Evolutionary conservation across 2,797 vertebrate genomes (phyloP).

Genomic region (Pseudocheirus occidentalis): DNA sequence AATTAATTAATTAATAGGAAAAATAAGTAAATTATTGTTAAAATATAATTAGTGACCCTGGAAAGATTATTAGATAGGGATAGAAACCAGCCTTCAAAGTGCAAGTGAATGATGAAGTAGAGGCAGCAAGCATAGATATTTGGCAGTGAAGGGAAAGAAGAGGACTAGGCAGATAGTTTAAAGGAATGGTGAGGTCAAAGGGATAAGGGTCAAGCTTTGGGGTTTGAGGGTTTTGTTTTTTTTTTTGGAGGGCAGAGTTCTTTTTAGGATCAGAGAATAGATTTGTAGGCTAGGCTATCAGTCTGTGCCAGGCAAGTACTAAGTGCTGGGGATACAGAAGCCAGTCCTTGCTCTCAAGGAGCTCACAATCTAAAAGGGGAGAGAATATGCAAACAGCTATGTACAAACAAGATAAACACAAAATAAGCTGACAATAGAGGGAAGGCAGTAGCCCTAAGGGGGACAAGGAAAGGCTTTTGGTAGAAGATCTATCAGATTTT

Average conservation of each 20-base stretch:
- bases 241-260: too few relatives aligned
- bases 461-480: not conserved
- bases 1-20: too few relatives aligned
- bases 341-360: not conserved
- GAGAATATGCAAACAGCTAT: not conserved
- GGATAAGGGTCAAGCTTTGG: not conserved
- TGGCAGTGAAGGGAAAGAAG: not conserved
- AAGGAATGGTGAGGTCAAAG: not conserved
- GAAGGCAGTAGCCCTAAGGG: not conserved
- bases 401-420: not conserved
- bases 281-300: not conserved
- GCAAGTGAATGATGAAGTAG: not conserved
- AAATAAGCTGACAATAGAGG: not conserved
- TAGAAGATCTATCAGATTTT: not conserved
- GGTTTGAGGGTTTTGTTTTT: not conserved
- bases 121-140: not conserved
- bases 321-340: not conserved
- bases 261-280: not conserved
- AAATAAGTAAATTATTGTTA: too few relatives aligned
- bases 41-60: not conserved
- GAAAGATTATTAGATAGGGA: not conserved
- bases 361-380: not conserved
- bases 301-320: not conserved
- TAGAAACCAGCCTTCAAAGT: not conserved
- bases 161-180: not conserved